Conservation (phyloP, 2,113 vertebrate genomes). For the Merops nubicus region DNA sequence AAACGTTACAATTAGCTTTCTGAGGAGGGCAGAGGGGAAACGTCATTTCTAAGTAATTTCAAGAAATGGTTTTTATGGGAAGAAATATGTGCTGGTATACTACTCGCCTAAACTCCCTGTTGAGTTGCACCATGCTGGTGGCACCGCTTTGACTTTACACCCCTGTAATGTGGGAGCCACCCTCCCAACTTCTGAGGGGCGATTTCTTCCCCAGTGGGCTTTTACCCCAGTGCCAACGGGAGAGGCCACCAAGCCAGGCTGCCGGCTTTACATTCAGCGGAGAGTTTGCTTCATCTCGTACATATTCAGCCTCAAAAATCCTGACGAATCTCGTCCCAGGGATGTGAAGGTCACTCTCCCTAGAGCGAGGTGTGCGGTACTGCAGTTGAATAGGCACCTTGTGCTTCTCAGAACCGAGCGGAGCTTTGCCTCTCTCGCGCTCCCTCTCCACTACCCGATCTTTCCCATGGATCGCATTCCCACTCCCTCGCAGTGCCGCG, state of each 20-base stretch:
- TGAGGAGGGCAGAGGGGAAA: background rate
- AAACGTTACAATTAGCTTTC: background rate
- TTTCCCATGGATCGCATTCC: constrained; percentile 61
- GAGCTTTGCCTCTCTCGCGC: background rate
- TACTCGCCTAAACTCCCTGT: background rate
- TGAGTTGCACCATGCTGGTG: background rate
- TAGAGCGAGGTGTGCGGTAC: background rate
- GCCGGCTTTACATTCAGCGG: background rate
- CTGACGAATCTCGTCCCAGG: background rate
- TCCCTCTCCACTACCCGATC: background rate
- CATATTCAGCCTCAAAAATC: background rate
- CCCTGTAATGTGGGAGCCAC: fast-evolving
- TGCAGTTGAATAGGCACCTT: background rate
- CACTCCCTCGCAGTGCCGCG: constrained; percentile 2
- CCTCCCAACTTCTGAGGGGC: fast-evolving
- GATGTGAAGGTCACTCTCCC: constrained; percentile 30
- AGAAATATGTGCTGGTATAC: background rate
- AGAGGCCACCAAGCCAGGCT: background rate
- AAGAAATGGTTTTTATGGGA: background rate
- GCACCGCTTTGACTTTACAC: background rate
- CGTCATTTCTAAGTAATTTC: background rate
- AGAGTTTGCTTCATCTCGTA: background rate
- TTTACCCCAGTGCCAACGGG: fast-evolving
- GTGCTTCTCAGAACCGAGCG: background rate
- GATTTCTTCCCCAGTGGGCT: background rate